These are phyloP conservation scores for Protobothrops flavoviridis DNA, from an alignment of 2,113 vertebrate genomes.

Conservation along the genomic window DNA sequence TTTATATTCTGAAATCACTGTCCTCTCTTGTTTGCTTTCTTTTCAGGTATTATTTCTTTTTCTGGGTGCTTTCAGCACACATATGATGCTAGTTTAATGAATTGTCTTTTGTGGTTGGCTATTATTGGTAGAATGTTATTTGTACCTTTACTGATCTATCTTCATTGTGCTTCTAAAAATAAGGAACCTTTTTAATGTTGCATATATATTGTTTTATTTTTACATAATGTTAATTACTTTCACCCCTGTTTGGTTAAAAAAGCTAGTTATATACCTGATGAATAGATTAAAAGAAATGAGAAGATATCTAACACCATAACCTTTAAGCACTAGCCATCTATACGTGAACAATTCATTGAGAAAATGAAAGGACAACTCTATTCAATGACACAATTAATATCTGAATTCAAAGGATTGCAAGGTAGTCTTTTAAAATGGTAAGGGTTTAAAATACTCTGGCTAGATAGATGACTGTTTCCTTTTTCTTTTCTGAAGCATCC, in stretches of 20 bases:
- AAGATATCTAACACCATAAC: neutral
- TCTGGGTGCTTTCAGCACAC: conserved; percentile 22
- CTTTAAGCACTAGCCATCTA: neutral
- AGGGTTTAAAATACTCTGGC: neutral
- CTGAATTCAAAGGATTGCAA: neutral
- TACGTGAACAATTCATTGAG: neutral
- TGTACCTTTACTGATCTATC: neutral
- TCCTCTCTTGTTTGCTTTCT: conserved; percentile 34
- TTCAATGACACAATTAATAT: neutral
- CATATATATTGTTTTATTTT: neutral
- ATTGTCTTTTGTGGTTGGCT: neutral
- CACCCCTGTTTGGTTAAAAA: neutral
- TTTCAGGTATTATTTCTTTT: conserved; percentile 36
- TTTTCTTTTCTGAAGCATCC: neutral
- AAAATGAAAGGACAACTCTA: neutral
- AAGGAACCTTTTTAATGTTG: neutral
- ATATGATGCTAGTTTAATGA: conserved; percentile 17
- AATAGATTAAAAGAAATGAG: neutral
- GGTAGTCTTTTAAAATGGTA: neutral
- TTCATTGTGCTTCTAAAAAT: neutral
- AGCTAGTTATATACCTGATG: neutral
- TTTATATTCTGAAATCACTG: conserved; percentile 46
- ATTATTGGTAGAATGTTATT: neutral
- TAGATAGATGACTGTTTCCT: neutral
- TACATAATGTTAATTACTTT: neutral